Evolutionary conservation across 2,888 invertebrate genomes (phyloP), one percentile per base, ranked within the genome.

Genomic region (Torymus aiolomorphi): DNA sequence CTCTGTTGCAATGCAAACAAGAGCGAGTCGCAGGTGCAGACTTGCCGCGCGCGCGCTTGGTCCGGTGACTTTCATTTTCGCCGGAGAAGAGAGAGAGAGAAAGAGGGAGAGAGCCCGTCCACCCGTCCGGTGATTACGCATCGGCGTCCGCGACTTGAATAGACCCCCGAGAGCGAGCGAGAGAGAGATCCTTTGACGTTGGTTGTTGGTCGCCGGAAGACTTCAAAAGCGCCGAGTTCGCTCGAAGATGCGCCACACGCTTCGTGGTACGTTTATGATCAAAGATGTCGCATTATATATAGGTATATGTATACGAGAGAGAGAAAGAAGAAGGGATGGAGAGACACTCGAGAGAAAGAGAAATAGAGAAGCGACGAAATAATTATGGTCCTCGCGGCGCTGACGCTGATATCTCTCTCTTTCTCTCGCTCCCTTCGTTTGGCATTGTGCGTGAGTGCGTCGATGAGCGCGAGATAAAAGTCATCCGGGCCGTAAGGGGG

Each of bases 161-260:
- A 57, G 62, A 78, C 49, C 13, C 14, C 2, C 52, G 20, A 67
- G 67, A 52, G 56, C 56, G 49, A 59, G 78, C 66, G 67, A 0
- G 59, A 72, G 66, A 18, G 31, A 67, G 81, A 72, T 80, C 80
- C 82, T 79, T 81, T 76, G 84, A 81, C 71, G 80, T 79, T 11
- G 3, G 61, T 8, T 56, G 51, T 31, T 18, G 86, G 86, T 82
- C 85, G 86, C 82, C 78, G 82, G 82, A 75, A 82, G 81, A 88
- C 88, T 87, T 89, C 89, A 89, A 89, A 89, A 88, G 88, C 80
- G 83, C 81, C 80, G 86, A 83, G 82, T 83, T 84, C 56, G 86
- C 84, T 86, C 86, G 78, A 86, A 86, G 86, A 86, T 81, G 86
- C 82, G 70, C 18, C 49, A 16, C 82, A 74, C 80, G 84, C 80